Evolutionary conservation across 1,140 invertebrate species (phyloP).

Genomic region (Druon quercuslanigerum): DNA sequence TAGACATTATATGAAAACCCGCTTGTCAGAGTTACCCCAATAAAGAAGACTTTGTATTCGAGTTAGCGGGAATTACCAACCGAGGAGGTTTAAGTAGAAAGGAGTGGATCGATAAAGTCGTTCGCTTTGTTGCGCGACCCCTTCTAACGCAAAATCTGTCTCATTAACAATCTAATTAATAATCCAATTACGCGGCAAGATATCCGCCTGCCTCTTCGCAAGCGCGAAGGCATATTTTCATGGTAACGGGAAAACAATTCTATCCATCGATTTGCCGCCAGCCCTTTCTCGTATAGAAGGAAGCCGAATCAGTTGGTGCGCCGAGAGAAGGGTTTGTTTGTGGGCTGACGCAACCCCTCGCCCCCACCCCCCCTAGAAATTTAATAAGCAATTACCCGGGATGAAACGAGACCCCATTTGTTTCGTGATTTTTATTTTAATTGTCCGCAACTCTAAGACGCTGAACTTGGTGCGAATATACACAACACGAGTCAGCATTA

Average conservation of each 20-base stretch:
- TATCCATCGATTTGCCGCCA: conserved; percentile 42
- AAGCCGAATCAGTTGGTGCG: conserved; percentile 18
- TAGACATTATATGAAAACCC: not conserved
- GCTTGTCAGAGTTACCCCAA: too few species aligned
- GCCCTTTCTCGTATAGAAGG: conserved; percentile 21
- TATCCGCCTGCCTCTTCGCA: conserved; percentile 52
- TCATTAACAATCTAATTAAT: conserved; percentile 77
- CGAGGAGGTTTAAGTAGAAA: conserved; percentile 41
- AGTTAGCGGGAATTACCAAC: conserved; percentile 33
- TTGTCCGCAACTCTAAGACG: too few species aligned
- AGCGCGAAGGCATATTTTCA: conserved; percentile 65
- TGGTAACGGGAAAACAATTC: conserved; percentile 73
- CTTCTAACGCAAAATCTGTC: conserved; percentile 68
- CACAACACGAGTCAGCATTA: not conserved
- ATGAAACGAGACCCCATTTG: conserved; percentile 58
- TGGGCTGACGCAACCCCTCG: conserved; percentile 32
- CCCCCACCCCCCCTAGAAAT: conserved; percentile 60
- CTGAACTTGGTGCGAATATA: too few species aligned
- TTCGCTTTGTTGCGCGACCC: conserved; percentile 49
- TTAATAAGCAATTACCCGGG: conserved; percentile 70
- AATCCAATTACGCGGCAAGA: conserved; percentile 74
- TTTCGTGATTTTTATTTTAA: conserved; percentile 26
- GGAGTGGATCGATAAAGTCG: conserved; percentile 56
- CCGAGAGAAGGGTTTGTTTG: conserved; percentile 12
- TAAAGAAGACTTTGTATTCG: not conserved